Base-by-base conservation (phyloP, 2,797 vertebrate genomes). In the Catharus ustulatus region DNA sequence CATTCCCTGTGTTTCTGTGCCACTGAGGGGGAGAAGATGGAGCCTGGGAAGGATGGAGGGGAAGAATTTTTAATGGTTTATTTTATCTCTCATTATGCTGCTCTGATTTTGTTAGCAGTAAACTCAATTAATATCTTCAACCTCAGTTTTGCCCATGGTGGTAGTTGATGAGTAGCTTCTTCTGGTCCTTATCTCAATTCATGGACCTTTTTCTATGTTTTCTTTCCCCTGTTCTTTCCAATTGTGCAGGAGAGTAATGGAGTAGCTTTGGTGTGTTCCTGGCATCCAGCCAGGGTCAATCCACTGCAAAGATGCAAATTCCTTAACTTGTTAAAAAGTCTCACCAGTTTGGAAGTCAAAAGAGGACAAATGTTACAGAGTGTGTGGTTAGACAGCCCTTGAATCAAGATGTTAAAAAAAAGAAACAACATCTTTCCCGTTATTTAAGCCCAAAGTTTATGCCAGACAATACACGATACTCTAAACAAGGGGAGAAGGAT, bases 401-500 rank as follows among this genome's bases (percentile, higher is more conserved):
- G 82, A 90, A 76, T 90, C 59, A 81, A 73, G 58, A 45, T 16
- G 52, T 42, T 71, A 40, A 87, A 74, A 77, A 77, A 85, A 76
- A 61, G 62, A 85, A 92, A 75, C 59, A 34, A 48, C 83, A 30
- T 68, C 34, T 84, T 87, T 86, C 52, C 58, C 88, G 63, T 77
- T 85, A 86, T 54, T 91, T 88, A 88, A 92, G 20, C 66, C 83
- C 73, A 63, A 87, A 91, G 46, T 86, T 94, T 96, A 67, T 63
- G 67, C 59, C 48, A 87, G 76, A 81, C 36, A 91, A 55, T 69
- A 86, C 64, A 77, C 5, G 3, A 81, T 84, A 49, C 59, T 87
- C 71, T 74, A 93, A 73, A 16, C 20, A 57, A 52, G 27, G 45
- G 3, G 27, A 92, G 72, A 94, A 93, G 43, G 74, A 91, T 94